These are phyloP conservation scores for Karalla daura DNA, from an alignment of 2,797 vertebrate genomes.

Conservation along the genomic window DNA sequence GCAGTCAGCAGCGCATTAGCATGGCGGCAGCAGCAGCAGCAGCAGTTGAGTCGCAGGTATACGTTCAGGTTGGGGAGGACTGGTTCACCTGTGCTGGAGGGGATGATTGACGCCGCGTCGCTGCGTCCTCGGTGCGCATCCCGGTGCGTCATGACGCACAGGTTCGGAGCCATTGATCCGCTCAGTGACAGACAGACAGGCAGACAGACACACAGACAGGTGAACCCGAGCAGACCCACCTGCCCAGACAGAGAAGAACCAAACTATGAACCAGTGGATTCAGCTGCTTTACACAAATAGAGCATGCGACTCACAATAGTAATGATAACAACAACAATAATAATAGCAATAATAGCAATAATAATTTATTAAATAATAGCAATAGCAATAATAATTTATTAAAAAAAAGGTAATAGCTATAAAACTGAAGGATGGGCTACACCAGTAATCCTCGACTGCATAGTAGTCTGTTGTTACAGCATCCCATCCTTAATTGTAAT, in stretches of 20 bases:
- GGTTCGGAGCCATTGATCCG: constrained; percentile 15
- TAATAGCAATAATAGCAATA: no score
- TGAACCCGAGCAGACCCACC: constrained; percentile 38
- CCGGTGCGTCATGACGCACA: constrained; percentile 70
- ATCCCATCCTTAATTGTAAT: neutral
- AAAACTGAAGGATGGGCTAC: no score
- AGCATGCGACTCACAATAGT: neutral
- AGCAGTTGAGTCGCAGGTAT: constrained; percentile 11
- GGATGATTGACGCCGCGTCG: constrained; percentile 7
- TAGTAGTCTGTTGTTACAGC: neutral
- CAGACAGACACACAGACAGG: no score
- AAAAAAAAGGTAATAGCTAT: neutral
- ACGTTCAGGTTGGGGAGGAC: no score
- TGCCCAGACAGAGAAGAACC: constrained; percentile 2
- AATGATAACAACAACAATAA: no score
- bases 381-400: neutral
- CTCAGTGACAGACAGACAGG: constrained; percentile 13
- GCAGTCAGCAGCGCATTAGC: constrained; percentile 31
- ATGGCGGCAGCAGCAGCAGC: constrained; percentile 28
- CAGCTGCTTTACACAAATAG: no score
- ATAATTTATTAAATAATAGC: no score
- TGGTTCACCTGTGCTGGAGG: no score
- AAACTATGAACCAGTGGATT: neutral
- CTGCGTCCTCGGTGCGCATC: constrained; percentile 20
- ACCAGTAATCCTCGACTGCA: neutral